Evolutionary conservation across 2,113 vertebrate species (phyloP).

Genomic region (Planiliza haematocheilus): DNA sequence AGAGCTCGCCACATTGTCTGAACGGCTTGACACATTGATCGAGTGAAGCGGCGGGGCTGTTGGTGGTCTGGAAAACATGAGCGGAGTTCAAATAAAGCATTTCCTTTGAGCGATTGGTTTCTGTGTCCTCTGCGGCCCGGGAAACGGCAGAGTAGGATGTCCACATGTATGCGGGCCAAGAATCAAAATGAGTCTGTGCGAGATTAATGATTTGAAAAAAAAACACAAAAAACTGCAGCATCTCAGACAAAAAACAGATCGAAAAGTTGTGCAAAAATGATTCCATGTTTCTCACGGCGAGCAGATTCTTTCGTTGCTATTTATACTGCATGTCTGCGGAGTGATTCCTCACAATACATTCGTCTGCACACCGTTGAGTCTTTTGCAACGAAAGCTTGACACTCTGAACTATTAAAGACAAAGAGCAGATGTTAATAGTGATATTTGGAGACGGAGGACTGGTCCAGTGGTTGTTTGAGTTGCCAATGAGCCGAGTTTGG

Average conservation of each 20-base stretch:
- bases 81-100: conserved; percentile 32
- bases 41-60: conserved; percentile 25
- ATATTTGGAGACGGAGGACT: conserved; percentile 13
- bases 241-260: conserved; percentile 7
- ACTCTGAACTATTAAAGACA: conserved; percentile 4
- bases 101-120: conserved; percentile 33
- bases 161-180: conserved; percentile 39
- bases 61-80: conserved; percentile 53
- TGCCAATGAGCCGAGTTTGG: not conserved
- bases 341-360: conserved; percentile 56
- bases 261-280: conserved; percentile 51
- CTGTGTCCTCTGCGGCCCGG: conserved; percentile 13
- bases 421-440: conserved; percentile 9
- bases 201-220: conserved; percentile 16
- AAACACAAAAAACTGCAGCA: not conserved
- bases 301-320: conserved; percentile 15
- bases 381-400: conserved; percentile 16
- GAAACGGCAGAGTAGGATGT: conserved; percentile 50
- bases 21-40: conserved; percentile 21
- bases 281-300: conserved; percentile 24
- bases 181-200: conserved; percentile 17
- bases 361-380: conserved; percentile 18
- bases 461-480: conserved; percentile 6
- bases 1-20: conserved; percentile 19
- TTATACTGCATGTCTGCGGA: conserved; percentile 43